Base-by-base conservation (phyloP, 2,888 invertebrate species). In the Platycheirus rosarum region DNA sequence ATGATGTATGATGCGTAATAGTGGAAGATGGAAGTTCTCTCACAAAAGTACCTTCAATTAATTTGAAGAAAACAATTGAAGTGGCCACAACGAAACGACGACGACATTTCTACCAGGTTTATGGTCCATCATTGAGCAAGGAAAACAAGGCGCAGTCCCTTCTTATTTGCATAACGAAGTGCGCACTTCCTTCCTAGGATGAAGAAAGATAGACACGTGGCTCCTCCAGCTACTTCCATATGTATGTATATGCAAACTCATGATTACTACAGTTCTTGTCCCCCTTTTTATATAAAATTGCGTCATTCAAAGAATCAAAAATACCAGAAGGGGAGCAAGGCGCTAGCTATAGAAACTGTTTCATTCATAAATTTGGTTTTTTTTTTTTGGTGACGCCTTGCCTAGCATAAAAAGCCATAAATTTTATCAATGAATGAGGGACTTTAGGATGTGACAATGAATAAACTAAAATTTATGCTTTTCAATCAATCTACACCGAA, bases 141-240 rank as follows among this genome's bases (percentile, higher is more conserved):
- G 29, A 32, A 60, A 44, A 60, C 18, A 29, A 44, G n/a, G 7
- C 42, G n/a, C 29, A 44, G 35, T 6, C 26, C 60, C 13, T 14
- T 35, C 63, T 74, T 57, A 75, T 75, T 80, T 80, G 60, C 57
- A 80, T 80, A 80, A 60, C 69, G 57, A 80, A 80, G 60, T 75
- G 79, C 79, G 79, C 75, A 80, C 79, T 80, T 80, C 75, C 79
- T 70, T 75, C 37, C 44, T 18, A 37, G 16, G 16, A 74, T 48
- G 13, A 68, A 44, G 26, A 44, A 55, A 40, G 3, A 57, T 57
- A 29, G 40, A 40, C 48, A 60, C 40, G 60, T 62, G 44, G 51
- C 29, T 48, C 18, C 11, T 11, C 26, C 16, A 40, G 9, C 23
- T n/a, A 46, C 18, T 6, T 18, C n/a, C n/a, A n/a, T 18, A 51